A percentile compares a stretch with the other conserved stretches of the same genome.
phyloP scores from a whole-genome alignment of 2,888 invertebrate genomes.

The Clepsis dumicolana region DNA sequence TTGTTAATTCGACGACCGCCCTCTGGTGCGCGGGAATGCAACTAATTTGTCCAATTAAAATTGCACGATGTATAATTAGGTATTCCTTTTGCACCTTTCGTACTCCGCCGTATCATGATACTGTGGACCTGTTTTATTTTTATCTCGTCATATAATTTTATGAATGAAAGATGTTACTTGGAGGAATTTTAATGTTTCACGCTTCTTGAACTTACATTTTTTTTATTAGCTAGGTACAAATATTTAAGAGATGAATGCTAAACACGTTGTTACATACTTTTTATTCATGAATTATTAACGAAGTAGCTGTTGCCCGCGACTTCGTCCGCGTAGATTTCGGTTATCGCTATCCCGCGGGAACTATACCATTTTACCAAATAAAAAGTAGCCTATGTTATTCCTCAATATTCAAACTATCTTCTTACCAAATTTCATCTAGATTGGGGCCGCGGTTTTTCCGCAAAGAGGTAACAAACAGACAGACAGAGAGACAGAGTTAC shows the following conservation, averaged over 20 bases:
- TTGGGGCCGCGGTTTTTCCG: too few species aligned
- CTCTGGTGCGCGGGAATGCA: constrained; percentile 26
- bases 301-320: too few species aligned
- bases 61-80: constrained; percentile 31
- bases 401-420: too few species aligned
- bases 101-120: constrained; percentile 16
- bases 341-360: too few species aligned
- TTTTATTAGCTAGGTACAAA: background rate
- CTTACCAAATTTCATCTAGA: too few species aligned
- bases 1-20: constrained; percentile 15
- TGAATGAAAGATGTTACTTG: constrained; percentile 14
- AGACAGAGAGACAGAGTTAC: too few species aligned
- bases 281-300: too few species aligned
- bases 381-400: too few species aligned
- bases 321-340: too few species aligned
- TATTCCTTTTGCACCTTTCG: constrained; percentile 34
- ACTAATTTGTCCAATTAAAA: constrained; percentile 34
- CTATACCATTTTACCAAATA: too few species aligned
- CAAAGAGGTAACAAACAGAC: too few species aligned
- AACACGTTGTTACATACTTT: background rate
- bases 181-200: background rate
- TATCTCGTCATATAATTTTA: constrained; percentile 6
- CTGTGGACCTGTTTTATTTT: constrained; percentile 13
- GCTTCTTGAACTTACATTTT: constrained; percentile 4
- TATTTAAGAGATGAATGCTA: background rate